Evolutionary conservation across 2,113 vertebrate species (phyloP), one percentile per base, ranked within the genome.

Genomic region (Corapipo altera): DNA sequence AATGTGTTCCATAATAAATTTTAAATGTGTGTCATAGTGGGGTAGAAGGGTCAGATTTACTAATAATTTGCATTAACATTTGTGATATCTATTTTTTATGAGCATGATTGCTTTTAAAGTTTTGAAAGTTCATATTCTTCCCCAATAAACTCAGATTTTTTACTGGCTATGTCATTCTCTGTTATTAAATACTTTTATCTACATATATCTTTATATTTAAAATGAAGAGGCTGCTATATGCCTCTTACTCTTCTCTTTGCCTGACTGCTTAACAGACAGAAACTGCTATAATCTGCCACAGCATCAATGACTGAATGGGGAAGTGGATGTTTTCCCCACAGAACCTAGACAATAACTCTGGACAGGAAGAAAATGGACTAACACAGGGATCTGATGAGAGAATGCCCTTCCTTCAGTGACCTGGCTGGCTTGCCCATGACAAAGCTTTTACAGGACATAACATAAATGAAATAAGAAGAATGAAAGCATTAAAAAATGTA

Each of bases 11-110:
- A 76, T 89, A 89, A 97, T 97, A 97, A 93, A 92, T 96, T 96
- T 94, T 96, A 95, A 95, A 95, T 91, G 70, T 81, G 74, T 93
- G 85, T 93, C 94, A 70, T 75, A 93, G 70, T 55, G 14, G 92
- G 73, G 43, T 79, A 84, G 82, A 77, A 54, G 62, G 93, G 75
- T 96, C 82, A 95, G 88, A 87, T 96, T 96, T 97, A 96, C 94
- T 92, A 97, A 97, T 95, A 94, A 96, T 96, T 94, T 96, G 67
- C 93, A 95, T 96, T 89, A 95, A 94, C 72, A 79, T 96, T 92
- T 95, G 71, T 92, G 93, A 89, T 96, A 89, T 90, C 61, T 93
- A 89, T 84, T 81, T 95, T 95, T 96, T 67, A 89, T 89, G 44
- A 91, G 17, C 28, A 32, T 20, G 27, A 88, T 83, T 70, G 86